phyloP scores from a whole-genome alignment of 2,113 vertebrate genomes.

The Laticauda colubrina region DNA sequence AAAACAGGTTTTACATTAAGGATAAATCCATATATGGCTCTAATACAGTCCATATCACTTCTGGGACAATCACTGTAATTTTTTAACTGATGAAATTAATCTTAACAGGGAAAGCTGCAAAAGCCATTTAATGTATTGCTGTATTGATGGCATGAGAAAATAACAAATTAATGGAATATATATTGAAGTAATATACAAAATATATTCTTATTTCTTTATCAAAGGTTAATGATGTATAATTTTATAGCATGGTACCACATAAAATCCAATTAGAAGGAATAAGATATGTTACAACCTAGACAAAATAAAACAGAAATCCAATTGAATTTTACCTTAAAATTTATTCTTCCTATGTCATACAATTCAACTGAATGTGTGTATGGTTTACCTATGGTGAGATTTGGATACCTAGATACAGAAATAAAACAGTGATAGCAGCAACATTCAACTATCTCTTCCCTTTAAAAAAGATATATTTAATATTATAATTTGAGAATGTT shows the following conservation, averaged over 20 bases:
- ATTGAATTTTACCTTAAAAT: constrained; percentile 72
- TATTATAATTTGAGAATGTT: background rate
- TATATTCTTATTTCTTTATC: background rate
- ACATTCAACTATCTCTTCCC: background rate
- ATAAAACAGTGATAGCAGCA: constrained; percentile 27
- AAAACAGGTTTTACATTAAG: background rate
- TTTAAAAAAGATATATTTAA: background rate
- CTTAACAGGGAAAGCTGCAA: background rate
- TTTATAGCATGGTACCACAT: background rate
- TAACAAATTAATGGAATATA: background rate
- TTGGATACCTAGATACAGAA: constrained; percentile 74
- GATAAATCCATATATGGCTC: too few relatives aligned
- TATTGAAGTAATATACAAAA: background rate
- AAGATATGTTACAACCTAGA: background rate
- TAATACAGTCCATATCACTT: background rate
- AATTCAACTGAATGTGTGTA: constrained; percentile 72
- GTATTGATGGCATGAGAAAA: background rate
- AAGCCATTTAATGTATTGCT: too few relatives aligned
- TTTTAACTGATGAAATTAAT: background rate
- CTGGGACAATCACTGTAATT: background rate
- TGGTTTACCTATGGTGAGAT: constrained; percentile 78
- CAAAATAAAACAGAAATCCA: constrained; percentile 9
- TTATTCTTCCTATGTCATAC: constrained; percentile 67
- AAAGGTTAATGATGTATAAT: background rate
- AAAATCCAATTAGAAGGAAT: background rate